These are phyloP conservation scores for Sebastiscus albofasciatus DNA, from an alignment of 2,797 vertebrate genomes.

Conservation along the genomic window DNA sequence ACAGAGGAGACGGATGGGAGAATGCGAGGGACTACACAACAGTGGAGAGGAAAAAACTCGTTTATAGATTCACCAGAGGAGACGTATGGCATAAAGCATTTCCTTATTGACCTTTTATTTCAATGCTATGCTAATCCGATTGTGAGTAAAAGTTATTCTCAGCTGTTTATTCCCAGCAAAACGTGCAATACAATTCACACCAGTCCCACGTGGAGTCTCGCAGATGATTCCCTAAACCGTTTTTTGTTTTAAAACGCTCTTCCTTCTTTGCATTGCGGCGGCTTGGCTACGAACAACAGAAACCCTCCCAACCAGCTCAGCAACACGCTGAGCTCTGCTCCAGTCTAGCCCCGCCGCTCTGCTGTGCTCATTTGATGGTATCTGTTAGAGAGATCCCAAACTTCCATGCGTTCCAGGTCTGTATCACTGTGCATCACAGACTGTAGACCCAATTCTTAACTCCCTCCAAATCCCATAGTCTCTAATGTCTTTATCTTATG, in stretches of 20 bases:
- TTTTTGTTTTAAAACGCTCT: constrained; percentile 20
- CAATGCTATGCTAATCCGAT: constrained; percentile 41
- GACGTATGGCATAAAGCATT: constrained; percentile 40
- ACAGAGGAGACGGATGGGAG: constrained; percentile 42
- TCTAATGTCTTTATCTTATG: constrained; percentile 71
- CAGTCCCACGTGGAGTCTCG: constrained; percentile 5
- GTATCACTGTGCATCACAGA: constrained; percentile 40
- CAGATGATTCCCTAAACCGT: constrained; percentile 6
- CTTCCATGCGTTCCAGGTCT: constrained; percentile 38
- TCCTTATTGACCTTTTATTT: constrained; percentile 65
- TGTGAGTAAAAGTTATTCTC: constrained; percentile 42
- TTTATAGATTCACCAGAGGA: constrained; percentile 44
- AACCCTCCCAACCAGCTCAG: constrained; percentile 22
- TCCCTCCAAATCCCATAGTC: constrained; percentile 65
- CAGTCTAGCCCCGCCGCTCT: constrained; percentile 25
- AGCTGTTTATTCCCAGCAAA: constrained; percentile 29
- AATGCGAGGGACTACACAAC: constrained; percentile 45
- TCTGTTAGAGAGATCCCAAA: constrained; percentile 55
- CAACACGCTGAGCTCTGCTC: constrained; percentile 48
- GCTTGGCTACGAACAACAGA: constrained; percentile 10
- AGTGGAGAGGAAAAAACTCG: constrained; percentile 23
- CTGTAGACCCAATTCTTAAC: constrained; percentile 29
- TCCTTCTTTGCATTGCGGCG: not conserved
- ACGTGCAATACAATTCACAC: constrained; percentile 2
- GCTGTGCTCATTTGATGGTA: constrained; percentile 55